Percentiles rank a stretch among this genome's conserved stretches.
These are phyloP conservation scores for Aphelinus certus DNA, from an alignment of 1,140 invertebrate species.

Conservation along the genomic window DNA sequence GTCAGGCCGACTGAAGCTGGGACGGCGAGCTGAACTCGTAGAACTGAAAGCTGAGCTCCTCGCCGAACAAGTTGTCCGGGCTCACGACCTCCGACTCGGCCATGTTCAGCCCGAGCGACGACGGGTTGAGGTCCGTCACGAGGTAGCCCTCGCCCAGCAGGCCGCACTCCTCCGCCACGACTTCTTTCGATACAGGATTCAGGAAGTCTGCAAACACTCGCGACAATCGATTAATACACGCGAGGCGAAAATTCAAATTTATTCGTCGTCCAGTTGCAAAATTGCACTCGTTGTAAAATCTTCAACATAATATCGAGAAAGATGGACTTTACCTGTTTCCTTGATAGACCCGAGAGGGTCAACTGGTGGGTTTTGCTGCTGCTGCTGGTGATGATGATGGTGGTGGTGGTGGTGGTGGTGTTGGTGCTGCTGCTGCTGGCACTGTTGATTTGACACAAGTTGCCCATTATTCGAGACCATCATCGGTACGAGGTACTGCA, in stretches of 20 bases:
- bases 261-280: too few species aligned
- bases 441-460: constrained; percentile 42
- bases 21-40: constrained; percentile 63
- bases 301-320: too few species aligned
- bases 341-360: constrained; percentile 49
- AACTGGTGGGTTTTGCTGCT: constrained; percentile 41
- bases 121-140: constrained; percentile 68
- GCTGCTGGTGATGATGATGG: constrained; percentile 10
- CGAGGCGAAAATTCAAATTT: too few species aligned
- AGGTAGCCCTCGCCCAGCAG: constrained; percentile 65
- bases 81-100: constrained; percentile 65
- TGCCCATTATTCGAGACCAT: constrained; percentile 48
- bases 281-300: too few species aligned
- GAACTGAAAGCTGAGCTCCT: constrained; percentile 69
- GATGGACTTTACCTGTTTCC: constrained; percentile 53
- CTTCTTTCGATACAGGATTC: constrained; percentile 69
- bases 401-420: constrained; percentile 42
- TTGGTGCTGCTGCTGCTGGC: constrained; percentile 3
- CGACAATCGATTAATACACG: neutral
- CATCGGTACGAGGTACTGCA: constrained; percentile 66
- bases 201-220: constrained; percentile 65
- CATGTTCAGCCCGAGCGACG: constrained; percentile 65
- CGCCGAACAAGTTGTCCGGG: constrained; percentile 66
- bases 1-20: constrained; percentile 63
- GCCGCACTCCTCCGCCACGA: constrained; percentile 70